These are phyloP conservation scores for Centropyge bicolor DNA, from an alignment of 2,797 vertebrate species.

Conservation along the genomic window DNA sequence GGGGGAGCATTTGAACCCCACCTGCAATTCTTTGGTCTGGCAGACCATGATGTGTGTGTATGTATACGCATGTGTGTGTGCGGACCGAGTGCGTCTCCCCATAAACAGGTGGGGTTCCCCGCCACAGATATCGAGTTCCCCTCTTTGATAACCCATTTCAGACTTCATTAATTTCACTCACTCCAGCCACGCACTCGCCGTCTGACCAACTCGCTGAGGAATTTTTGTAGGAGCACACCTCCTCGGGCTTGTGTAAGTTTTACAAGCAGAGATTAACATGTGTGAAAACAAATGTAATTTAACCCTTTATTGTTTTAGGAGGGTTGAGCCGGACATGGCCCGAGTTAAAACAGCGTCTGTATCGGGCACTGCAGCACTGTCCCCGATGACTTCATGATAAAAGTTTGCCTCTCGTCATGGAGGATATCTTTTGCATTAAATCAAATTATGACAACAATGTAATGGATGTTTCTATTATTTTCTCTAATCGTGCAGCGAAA, in stretches of 20 bases:
- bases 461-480: not conserved
- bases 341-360: slow-evolving; percentile 51
- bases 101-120: slow-evolving; percentile 84
- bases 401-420: not conserved
- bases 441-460: not conserved
- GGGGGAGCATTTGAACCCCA: slow-evolving; percentile 82
- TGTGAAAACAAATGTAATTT: slow-evolving; percentile 84
- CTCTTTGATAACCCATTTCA: slow-evolving; percentile 86
- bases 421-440: not conserved
- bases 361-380: not conserved
- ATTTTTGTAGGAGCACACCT: slow-evolving; percentile 79
- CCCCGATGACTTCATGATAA: slow-evolving; percentile 26
- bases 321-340: slow-evolving; percentile 52
- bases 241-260: slow-evolving; percentile 77
- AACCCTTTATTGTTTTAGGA: slow-evolving; percentile 77
- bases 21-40: slow-evolving; percentile 81
- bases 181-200: slow-evolving; percentile 70
- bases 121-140: slow-evolving; percentile 82
- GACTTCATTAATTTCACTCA: slow-evolving; percentile 83
- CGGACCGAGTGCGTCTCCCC: slow-evolving; percentile 59
- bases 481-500: not conserved
- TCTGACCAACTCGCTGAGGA: slow-evolving; percentile 77
- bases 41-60: slow-evolving; percentile 51
- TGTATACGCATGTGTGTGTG: slow-evolving; percentile 21
- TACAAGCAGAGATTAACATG: slow-evolving; percentile 82